Conservation (phyloP, 2,888 invertebrate species). For the Criorhina ranunculi region DNA sequence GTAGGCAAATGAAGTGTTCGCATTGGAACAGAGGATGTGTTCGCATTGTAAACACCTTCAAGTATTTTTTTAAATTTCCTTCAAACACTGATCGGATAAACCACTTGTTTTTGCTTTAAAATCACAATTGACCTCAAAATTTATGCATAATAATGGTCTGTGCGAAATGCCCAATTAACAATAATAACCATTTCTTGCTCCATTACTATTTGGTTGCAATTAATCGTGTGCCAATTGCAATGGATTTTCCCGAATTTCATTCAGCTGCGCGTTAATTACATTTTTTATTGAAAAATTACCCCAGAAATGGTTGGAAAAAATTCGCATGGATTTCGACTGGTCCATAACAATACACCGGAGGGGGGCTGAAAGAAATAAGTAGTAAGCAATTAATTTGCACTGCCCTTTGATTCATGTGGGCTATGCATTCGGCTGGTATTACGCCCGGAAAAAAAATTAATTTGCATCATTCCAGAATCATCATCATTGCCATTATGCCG, state of each 20-base stretch:
- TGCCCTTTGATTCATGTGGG: conserved; percentile 51
- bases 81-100: too few species aligned
- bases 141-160: conserved; percentile 13
- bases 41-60: too few species aligned
- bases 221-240: conserved; percentile 60
- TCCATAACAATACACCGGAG: background rate
- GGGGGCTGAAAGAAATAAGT: conserved; percentile 45
- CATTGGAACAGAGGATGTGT: too few species aligned
- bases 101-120: too few species aligned
- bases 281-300: conserved; percentile 65
- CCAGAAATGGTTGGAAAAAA: conserved; percentile 27
- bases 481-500: conserved; percentile 41
- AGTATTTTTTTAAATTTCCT: too few species aligned
- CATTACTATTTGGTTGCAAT: conserved; percentile 59
- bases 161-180: conserved; percentile 38
- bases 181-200: conserved; percentile 48
- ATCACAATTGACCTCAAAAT: conserved; percentile 1
- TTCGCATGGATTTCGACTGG: conserved; percentile 12
- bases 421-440: conserved; percentile 5
- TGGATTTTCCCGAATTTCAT: conserved; percentile 37
- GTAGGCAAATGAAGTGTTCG: too few species aligned
- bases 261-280: conserved; percentile 63
- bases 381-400: conserved; percentile 67
- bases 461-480: conserved; percentile 68
- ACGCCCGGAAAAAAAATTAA: conserved; percentile 61